phyloP scores from a whole-genome alignment of 2,113 vertebrate genomes.

The Cephalopholis sonnerati region DNA sequence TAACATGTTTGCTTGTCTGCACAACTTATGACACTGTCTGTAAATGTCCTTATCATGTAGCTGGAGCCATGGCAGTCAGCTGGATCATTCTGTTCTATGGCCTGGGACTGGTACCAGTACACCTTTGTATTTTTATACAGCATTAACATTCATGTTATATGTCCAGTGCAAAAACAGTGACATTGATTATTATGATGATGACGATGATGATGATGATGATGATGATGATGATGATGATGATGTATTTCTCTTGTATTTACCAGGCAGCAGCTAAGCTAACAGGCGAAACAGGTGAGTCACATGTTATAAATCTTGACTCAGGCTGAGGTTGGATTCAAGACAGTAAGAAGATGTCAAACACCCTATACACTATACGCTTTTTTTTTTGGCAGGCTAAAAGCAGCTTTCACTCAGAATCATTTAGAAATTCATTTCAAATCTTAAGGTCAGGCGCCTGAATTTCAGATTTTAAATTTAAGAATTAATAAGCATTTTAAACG shows the following conservation, averaged over 20 bases:
- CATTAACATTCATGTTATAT: background rate
- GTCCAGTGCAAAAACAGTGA: background rate
- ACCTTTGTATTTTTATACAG: background rate
- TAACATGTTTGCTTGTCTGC: background rate
- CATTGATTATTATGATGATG: too few relatives aligned
- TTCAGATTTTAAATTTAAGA: too few relatives aligned
- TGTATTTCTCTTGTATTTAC: background rate
- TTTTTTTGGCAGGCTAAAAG: too few relatives aligned
- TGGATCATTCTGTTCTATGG: conserved; percentile 33
- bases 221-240: background rate
- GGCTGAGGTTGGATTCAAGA: too few relatives aligned
- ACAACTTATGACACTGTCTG: background rate
- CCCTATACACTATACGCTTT: too few relatives aligned
- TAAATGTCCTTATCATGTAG: background rate
- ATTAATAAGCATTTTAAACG: too few relatives aligned
- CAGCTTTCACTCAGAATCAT: too few relatives aligned
- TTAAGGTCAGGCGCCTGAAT: too few relatives aligned
- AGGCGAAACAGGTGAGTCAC: conserved; percentile 64
- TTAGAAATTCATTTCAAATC: too few relatives aligned
- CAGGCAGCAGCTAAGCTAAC: conserved; percentile 58
- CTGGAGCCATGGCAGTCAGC: conserved; percentile 41
- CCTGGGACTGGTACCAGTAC: conserved; percentile 42
- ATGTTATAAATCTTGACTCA: background rate
- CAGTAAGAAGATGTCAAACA: too few relatives aligned
- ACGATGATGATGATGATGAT: too few relatives aligned